Evolutionary conservation across 2,888 invertebrate species (phyloP), one percentile per base, ranked within the genome.

Genomic region (Agrypnus murinus): DNA sequence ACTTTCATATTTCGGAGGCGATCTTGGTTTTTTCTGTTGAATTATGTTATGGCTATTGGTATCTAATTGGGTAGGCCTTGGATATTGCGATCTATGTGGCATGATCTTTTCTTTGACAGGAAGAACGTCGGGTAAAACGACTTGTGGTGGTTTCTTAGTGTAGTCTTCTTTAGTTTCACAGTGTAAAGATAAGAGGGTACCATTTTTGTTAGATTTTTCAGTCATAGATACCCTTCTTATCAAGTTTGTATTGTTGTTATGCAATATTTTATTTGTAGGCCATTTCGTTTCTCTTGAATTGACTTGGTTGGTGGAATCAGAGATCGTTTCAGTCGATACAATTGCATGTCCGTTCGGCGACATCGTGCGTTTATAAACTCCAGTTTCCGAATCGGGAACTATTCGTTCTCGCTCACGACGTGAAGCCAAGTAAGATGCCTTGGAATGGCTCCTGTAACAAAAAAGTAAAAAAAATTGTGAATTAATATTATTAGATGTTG

Each of bases 401-500:
- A 88, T 88, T 78, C 89, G 87, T 75, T 92, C 92, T 73, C 91
- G 88, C 80, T 92, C 92, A 65, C 92, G 89, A 43, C 92, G 88
- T 74, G 90, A 89, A n/a, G 92, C 91, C 85, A 93, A 85, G 83
- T 93, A 93, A 67, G 93, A 92, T 75, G 92, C 92, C 86, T 93
- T 93, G 62, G 93, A 93, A 82, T 92, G 92, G 81, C 92, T 92
- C 87, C 93, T 93, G 88, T 14, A 89, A 88, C 75, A 80, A 80
- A 70, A 48, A 34, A 34, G 45, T 15, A 45, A 15, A 45, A 8
- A 25, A 25, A 25, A 25, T 25, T 25, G n/a, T n/a, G n/a, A 25
- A 25, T 25, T 25, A 25, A 25, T 25, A 25, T n/a, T n/a, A n/a
- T n/a, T n/a, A 25, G 25, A 25, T n/a, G 25, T 25, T 25, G 25